Evolutionary conservation across 2,888 invertebrate genomes (phyloP), one percentile per base, ranked within the genome.

Genomic region (Teinopalpus imperialis): DNA sequence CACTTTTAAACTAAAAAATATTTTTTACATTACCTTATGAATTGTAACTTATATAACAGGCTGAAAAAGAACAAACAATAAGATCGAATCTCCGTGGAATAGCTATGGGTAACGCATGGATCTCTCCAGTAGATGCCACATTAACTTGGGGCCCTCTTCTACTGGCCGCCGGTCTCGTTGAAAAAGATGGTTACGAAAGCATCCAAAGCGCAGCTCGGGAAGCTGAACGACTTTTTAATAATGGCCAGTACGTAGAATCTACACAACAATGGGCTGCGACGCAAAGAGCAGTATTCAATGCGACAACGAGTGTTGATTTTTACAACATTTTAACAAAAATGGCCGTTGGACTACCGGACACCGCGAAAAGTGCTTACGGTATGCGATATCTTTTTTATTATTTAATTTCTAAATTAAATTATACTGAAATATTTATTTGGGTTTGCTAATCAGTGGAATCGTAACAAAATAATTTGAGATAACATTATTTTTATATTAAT

Each of bases 101-200:
- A 12, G 94, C 92, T 0, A 90, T 97, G 73, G 97, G 97, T 1
- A 97, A 97, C 74, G 93, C 97, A 0, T 97, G 97, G 97, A 95
- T 97, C 51, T 94, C 94, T 1, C 96, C 97, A 0, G 91, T 96
- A 37, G 96, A 97, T 67, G 93, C 94, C 0, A 94, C 95, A 0
- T 77, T 94, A 20, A 93, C 94, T 0, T 97, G 97, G 97, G 96
- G 93, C 0, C 94, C 94, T 0, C 92, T 93, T 59, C 88, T 97
- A 4, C 88, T 94, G 14, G 90, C 93, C 8, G 92, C 94, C 74
- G 94, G 94, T 2, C 85, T 95, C 49, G 90, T 96, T 7, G 95
- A 96, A 70, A 81, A 91, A 31, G 69, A 73, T 39, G 95, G 95
- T 0, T 89, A 91, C 56, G 77, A 90, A 1, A 64, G 67, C 2